Base-by-base conservation (phyloP, 1,140 invertebrate genomes). In the Helicorthomorpha holstii region DNA sequence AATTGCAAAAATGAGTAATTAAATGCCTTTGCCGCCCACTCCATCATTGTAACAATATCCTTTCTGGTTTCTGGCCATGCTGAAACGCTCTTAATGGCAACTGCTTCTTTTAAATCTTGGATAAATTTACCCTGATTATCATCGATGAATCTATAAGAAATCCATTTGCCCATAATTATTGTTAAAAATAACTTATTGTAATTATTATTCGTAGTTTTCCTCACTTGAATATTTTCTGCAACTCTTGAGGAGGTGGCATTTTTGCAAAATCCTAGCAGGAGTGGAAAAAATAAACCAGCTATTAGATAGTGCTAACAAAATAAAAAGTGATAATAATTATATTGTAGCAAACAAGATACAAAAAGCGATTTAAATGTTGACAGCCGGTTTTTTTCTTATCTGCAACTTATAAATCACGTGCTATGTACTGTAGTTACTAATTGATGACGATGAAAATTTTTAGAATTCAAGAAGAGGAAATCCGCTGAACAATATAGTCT, bases 51-150 rank as follows among this genome's bases (percentile, higher is more conserved):
- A 12, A 73, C 60, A 49, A 84, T 72, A 54, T 95, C 89, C 34
- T 69, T 63, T 47, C 91, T 70, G 42, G 77, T 74, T 54, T 88
- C 79, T n/a, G 80, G 77, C 81, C 81, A 86, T 64, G 84, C 81
- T n/a, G 93, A 98, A 4, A 98, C 88, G 34, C 91, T 96, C 61
- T 86, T 82, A 61, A 98, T 98, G 2, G 82, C 86, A 27, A 98
- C 91, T 25, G 82, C 86, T 62, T 94, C 83, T 53, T 75, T 74
- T 41, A 98, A 70, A 54, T 78, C 78, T 34, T 82, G 66, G 54
- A 96, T 85, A 64, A 85, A 97, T 26, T 76, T 72, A 16, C 65
- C 59, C 64, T 82, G 76, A 59, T 92, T 80, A n/a, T 72, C 62
- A 62, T 92, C 85, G 52, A 94, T 78, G 60, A 82, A 76, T 14